Base-by-base conservation (phyloP, 1,140 invertebrate species). In the Prorops nasuta region DNA sequence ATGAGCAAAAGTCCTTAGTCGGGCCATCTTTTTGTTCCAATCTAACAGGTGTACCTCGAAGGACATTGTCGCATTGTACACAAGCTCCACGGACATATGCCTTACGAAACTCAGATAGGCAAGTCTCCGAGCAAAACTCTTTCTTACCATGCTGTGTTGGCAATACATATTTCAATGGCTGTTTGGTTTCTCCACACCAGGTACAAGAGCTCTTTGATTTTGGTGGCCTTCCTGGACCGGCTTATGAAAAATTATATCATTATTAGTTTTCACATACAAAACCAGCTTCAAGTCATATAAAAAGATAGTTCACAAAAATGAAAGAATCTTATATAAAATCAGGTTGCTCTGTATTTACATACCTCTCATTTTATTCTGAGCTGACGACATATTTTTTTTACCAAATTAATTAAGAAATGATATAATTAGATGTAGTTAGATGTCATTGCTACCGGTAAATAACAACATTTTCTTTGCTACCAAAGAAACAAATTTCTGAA, bases 71-170 rank as follows among this genome's bases (percentile, higher is more conserved):
- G 77, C 91, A 94, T 62, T 88, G 83, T 43, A 86, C 78, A 73
- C 91, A 92, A n/a, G 89, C 86, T 37, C 89, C 89, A 77, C 92
- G 90, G 58, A 87, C 85, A 64, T 92, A 91, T 14, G 90, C 91
- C 67, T 91, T 91, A 37, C 91, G 83, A 68, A 92, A 95, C 79
- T 92, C 90, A 6, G 87, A 85, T 16, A 95, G 80, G 76, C 92
- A 96, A 15, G 85, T 89, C 72, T 92, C 89, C 0, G 91, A 94
- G 76, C 92, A 96, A 71, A 96, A 95, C 68, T 94, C 91, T 68
- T 93, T 93, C 67, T 93, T 93, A 9, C 90, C 90, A 72, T 91
- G 86, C 64, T 89, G 88, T 0, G 90, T 92, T 3, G 91, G 91
- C 39, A 92, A 76, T 34, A 94, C 88, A 76, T 91, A 94, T 63